A percentile compares a stretch with the other conserved stretches of the same genome.
These are phyloP conservation scores for Drosophila tani DNA, from an alignment of 1,140 invertebrate genomes.

Conservation along the genomic window DNA sequence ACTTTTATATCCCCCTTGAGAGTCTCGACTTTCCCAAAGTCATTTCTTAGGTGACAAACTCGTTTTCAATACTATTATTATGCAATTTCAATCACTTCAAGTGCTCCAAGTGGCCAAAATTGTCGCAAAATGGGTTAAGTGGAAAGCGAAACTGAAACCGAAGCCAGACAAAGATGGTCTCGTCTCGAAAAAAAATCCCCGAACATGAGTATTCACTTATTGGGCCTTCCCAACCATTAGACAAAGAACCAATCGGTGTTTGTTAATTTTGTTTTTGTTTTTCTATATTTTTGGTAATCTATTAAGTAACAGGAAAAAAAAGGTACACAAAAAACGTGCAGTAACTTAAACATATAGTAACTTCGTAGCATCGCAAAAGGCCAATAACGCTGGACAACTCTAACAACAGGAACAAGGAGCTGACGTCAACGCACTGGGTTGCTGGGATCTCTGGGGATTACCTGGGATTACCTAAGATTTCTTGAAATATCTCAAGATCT, in stretches of 20 bases:
- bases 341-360: conserved; percentile 45
- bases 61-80: conserved; percentile 14
- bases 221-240: conserved; percentile 3
- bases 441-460: not conserved
- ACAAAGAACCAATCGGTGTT: conserved; percentile 5
- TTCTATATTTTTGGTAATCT: conserved; percentile 39
- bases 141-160: conserved; percentile 23
- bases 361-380: conserved; percentile 58
- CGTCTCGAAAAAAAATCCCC: conserved; percentile 15
- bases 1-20: too few relatives aligned
- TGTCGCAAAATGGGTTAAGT: conserved; percentile 39
- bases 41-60: conserved; percentile 2
- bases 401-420: conserved; percentile 67
- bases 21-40: conserved; percentile 9
- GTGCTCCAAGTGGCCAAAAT: not conserved
- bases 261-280: conserved; percentile 8
- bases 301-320: conserved; percentile 33
- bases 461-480: conserved; percentile 1
- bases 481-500: conserved; percentile 4
- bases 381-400: conserved; percentile 63
- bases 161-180: conserved; percentile 6
- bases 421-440: conserved; percentile 20
- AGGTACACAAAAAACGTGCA: conserved; percentile 46
- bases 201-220: conserved; percentile 21
- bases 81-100: conserved; percentile 8